phyloP scores from a whole-genome alignment of 1,140 invertebrate species.

The Lamellibrachia luymesi region DNA sequence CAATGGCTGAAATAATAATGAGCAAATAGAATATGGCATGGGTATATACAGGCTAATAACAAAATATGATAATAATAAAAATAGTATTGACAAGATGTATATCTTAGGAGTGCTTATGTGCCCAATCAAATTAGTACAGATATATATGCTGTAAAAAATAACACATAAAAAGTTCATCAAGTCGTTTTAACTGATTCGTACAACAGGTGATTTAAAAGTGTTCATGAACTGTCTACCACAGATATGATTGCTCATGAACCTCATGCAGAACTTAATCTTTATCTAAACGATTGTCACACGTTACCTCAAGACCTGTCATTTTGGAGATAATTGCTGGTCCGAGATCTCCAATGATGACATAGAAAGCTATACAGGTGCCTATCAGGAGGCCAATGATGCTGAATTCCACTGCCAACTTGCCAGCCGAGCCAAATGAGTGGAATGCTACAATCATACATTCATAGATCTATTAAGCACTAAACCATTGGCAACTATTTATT shows the following conservation, averaged over 20 bases:
- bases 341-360: conserved; percentile 95
- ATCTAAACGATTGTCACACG: not conserved
- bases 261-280: not conserved
- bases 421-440: conserved; percentile 82
- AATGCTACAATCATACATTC: conserved; percentile 66
- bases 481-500: not conserved
- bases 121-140: no score
- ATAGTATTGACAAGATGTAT: no score
- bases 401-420: conserved; percentile 85
- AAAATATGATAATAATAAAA: no score
- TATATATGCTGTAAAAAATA: no score
- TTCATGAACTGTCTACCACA: not conserved
- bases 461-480: not conserved
- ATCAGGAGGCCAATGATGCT: conserved; percentile 90
- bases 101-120: no score
- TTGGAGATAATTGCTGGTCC: conserved; percentile 86
- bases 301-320: conserved; percentile 68
- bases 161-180: no score
- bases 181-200: no score
- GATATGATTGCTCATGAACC: not conserved
- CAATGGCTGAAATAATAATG: no score
- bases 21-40: no score
- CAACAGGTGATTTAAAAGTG: not conserved
- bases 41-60: no score
- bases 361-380: conserved; percentile 92